Evolutionary conservation across 2,797 vertebrate species (phyloP).

Genomic region (Trachurus trachurus): DNA sequence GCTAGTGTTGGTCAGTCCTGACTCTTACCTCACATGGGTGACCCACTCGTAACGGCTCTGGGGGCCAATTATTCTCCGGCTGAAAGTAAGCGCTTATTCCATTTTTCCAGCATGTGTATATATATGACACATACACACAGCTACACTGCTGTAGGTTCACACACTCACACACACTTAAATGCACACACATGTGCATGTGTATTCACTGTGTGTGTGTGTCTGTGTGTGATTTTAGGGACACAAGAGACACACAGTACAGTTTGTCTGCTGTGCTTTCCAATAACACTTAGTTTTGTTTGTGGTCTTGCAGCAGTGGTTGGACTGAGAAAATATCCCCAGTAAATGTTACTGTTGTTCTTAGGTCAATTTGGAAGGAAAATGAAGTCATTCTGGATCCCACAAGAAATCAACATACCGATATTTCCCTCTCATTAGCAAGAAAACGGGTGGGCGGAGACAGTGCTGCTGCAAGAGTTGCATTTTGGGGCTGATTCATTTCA

Average conservation of each 20-base stretch:
- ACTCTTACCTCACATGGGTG: conserved; percentile 67
- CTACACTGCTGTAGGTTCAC: conserved; percentile 42
- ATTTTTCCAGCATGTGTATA: conserved; percentile 57
- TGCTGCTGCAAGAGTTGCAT: conserved; percentile 56
- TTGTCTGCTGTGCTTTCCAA: conserved; percentile 66
- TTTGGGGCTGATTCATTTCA: conserved; percentile 69
- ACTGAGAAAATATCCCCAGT: conserved; percentile 64
- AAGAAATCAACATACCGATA: conserved; percentile 70
- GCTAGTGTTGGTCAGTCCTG: conserved; percentile 64
- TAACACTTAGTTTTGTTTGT: conserved; percentile 72
- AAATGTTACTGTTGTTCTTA: conserved; percentile 72
- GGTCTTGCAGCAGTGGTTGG: conserved; percentile 62
- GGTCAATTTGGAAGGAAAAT: conserved; percentile 73
- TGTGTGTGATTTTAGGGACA: conserved; percentile 35
- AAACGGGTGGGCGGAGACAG: conserved; percentile 52
- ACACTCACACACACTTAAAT: conserved; percentile 42
- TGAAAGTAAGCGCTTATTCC: conserved; percentile 65
- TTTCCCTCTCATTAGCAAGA: conserved; percentile 72
- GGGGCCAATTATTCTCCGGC: conserved; percentile 79
- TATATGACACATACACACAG: conserved; percentile 61
- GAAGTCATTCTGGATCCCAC: conserved; percentile 73
- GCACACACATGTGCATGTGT: conserved; percentile 13
- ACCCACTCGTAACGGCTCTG: conserved; percentile 65
- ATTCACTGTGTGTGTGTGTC: conserved; percentile 3
- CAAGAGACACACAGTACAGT: conserved; percentile 46